These are phyloP conservation scores for Cinara cedri DNA, from an alignment of 2,888 invertebrate species.

Conservation along the genomic window DNA sequence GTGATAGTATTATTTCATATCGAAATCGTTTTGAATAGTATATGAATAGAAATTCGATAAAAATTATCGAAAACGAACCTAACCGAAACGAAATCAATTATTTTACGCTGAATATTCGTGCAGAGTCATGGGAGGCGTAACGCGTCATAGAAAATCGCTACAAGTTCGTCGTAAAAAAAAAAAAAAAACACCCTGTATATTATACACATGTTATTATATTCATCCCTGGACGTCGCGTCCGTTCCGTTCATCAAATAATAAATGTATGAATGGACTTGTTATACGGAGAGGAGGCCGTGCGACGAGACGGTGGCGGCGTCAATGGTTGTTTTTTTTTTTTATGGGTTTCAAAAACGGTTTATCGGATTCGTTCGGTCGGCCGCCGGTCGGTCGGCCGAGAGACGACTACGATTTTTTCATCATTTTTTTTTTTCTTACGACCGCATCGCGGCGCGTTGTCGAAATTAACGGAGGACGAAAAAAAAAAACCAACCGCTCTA, in stretches of 20 bases:
- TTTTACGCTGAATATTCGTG: too few relatives aligned
- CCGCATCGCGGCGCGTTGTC: conserved; percentile 1
- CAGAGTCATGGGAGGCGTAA: too few relatives aligned
- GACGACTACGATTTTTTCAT: conserved; percentile 16
- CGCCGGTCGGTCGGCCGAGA: background rate
- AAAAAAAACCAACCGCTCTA: conserved; percentile 3
- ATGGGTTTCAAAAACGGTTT: conserved; percentile 28
- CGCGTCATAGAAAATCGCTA: too few relatives aligned
- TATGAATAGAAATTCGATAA: too few relatives aligned
- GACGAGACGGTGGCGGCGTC: background rate
- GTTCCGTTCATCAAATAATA: conserved; percentile 14
- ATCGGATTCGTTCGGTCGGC: background rate
- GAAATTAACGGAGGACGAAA: background rate
- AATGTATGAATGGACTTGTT: background rate
- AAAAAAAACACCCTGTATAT: background rate
- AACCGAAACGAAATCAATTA: too few relatives aligned
- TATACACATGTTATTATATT: background rate
- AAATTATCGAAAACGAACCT: too few relatives aligned
- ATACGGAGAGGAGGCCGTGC: background rate
- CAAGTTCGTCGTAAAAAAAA: background rate
- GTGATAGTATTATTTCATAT: too few relatives aligned
- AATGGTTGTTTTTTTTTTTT: conserved; percentile 21
- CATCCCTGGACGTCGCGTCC: background rate
- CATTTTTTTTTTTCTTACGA: background rate
- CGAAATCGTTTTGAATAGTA: too few relatives aligned